Conservation (phyloP, 2,888 invertebrate genomes). For the Palloptera scutellata region DNA sequence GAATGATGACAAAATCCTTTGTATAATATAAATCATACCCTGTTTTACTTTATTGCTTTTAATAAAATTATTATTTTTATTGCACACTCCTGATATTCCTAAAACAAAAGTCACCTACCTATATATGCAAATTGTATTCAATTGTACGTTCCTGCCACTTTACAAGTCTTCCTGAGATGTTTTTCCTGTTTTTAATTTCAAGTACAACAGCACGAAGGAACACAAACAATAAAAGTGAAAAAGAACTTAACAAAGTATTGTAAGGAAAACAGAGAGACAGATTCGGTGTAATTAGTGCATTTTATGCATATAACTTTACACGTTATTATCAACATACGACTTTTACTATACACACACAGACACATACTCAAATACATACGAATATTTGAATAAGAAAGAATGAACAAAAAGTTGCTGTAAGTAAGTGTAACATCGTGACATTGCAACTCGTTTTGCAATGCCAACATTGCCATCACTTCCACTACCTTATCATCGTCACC, state of each 20-base stretch:
- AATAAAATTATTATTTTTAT: too few relatives aligned
- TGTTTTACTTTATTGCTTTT: not conserved
- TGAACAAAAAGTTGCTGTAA: not conserved
- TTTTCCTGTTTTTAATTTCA: constrained; percentile 31
- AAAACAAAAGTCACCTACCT: constrained; percentile 12
- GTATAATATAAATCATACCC: too few relatives aligned
- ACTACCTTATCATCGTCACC: constrained; percentile 5
- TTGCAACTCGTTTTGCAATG: constrained; percentile 30
- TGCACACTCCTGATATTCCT: too few relatives aligned
- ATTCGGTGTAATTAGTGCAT: constrained; percentile 30
- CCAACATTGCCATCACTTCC: constrained; percentile 15
- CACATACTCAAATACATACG: not conserved
- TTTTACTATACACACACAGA: constrained; percentile 1
- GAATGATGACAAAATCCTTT: too few relatives aligned
- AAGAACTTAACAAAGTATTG: not conserved
- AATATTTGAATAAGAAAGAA: not conserved
- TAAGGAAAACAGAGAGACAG: not conserved
- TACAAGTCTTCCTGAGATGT: constrained; percentile 35
- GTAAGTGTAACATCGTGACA: constrained; percentile 30
- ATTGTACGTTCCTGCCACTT: constrained; percentile 41
- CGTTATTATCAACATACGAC: constrained; percentile 5
- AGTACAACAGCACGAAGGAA: constrained; percentile 1
- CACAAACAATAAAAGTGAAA: not conserved
- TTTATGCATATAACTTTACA: constrained; percentile 11
- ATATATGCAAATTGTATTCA: constrained; percentile 39